Conservation (phyloP, 2,113 vertebrate genomes). For the Cyprinus carpio region DNA sequence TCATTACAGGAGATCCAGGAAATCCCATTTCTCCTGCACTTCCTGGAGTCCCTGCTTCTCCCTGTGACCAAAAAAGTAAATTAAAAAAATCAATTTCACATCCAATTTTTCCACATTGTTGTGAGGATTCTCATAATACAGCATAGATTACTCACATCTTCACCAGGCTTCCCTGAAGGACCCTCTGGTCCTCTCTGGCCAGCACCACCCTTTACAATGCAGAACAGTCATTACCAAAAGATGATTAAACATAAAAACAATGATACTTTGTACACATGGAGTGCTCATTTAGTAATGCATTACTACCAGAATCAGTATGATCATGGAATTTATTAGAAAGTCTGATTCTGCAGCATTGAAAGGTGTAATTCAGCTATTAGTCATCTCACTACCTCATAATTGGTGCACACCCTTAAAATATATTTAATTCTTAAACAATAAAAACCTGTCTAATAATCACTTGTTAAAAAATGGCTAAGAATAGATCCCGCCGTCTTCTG, state of each 20-base stretch:
- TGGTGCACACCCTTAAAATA: background rate
- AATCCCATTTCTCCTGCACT: constrained; percentile 90
- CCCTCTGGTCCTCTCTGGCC: constrained; percentile 92
- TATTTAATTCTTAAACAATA: background rate
- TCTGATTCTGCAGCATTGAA: background rate
- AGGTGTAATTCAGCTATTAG: background rate
- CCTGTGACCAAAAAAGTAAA: constrained; percentile 70
- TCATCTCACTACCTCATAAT: constrained; percentile 72
- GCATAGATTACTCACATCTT: constrained; percentile 85
- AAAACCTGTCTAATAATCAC: background rate
- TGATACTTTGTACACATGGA: background rate
- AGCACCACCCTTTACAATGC: constrained; percentile 77
- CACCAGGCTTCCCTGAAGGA: constrained; percentile 89
- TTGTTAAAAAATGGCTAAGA: background rate
- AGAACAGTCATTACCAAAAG: background rate
- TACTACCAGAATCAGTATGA: background rate
- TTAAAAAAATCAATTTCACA: too few relatives aligned
- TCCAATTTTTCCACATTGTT: background rate
- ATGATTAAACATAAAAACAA: constrained; percentile 8
- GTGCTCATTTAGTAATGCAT: background rate
- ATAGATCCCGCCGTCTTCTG: background rate
- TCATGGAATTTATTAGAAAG: background rate
- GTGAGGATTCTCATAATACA: background rate
- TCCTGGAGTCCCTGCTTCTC: constrained; percentile 89
- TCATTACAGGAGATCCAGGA: constrained; percentile 87